A percentile compares a stretch with the other conserved stretches of the same genome.
Evolutionary conservation across 1,140 invertebrate genomes (phyloP).

Genomic region (Pseudomyrmex gracilis): DNA sequence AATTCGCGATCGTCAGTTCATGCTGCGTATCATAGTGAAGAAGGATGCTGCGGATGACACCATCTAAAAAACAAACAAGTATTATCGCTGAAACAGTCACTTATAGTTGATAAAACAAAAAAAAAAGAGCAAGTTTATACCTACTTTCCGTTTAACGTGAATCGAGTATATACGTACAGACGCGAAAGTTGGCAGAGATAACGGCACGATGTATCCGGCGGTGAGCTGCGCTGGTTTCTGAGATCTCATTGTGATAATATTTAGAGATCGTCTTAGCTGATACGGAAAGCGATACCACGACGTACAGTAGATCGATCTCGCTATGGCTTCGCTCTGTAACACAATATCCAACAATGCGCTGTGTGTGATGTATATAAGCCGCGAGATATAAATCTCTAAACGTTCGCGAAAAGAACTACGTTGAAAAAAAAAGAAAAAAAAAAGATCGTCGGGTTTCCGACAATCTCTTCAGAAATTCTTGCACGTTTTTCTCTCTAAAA

Average conservation of each 20-base stretch:
- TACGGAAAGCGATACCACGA: conserved; percentile 52
- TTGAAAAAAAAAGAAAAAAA: background rate
- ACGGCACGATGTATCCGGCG: conserved; percentile 57
- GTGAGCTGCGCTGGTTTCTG: conserved; percentile 62
- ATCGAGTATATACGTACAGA: conserved; percentile 50
- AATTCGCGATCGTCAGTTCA: conserved; percentile 29
- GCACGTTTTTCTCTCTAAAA: too few relatives aligned
- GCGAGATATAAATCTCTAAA: background rate
- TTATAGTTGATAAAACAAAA: background rate
- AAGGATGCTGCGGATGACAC: conserved; percentile 61
- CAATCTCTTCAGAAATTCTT: too few relatives aligned
- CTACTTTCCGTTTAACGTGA: too few relatives aligned
- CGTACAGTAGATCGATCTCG: background rate
- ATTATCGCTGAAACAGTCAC: background rate
- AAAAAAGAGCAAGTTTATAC: too few relatives aligned
- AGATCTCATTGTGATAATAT: conserved; percentile 60
- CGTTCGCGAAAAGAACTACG: conserved; percentile 1
- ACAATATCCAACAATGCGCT: background rate
- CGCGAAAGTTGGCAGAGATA: conserved; percentile 68
- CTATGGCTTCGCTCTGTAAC: conserved; percentile 51
- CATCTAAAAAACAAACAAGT: conserved; percentile 62
- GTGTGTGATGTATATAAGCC: background rate
- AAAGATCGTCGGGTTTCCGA: conserved; percentile 1
- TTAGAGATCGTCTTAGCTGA: background rate
- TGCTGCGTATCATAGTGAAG: conserved; percentile 65